These are phyloP conservation scores for Gallinago paraguaiae DNA, from an alignment of 2,113 vertebrate genomes.

Conservation along the genomic window DNA sequence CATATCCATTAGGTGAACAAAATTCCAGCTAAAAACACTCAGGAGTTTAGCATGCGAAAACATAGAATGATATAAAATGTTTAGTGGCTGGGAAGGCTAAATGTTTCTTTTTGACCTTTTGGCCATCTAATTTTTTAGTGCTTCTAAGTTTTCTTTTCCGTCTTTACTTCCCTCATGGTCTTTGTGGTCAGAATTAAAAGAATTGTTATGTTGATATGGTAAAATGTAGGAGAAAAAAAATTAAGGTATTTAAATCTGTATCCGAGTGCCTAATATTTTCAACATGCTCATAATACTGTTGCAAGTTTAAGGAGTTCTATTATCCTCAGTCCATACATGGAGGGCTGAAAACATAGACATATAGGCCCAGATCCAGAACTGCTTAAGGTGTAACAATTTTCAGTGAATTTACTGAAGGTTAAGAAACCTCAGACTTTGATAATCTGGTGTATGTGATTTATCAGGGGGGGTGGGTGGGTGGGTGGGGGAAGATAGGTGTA, in stretches of 20 bases:
- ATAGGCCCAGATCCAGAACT: neutral
- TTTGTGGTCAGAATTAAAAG: neutral
- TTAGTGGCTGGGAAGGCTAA: neutral
- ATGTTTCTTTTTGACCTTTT: neutral
- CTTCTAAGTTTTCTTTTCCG: neutral
- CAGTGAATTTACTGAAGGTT: neutral
- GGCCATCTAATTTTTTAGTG: neutral
- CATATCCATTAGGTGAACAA: neutral
- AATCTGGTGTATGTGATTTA: neutral
- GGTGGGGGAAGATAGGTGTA: neutral
- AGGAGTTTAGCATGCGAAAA: neutral
- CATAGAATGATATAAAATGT: neutral
- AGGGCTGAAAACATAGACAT: neutral
- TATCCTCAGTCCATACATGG: neutral
- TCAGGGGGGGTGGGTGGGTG: no score
- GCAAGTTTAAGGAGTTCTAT: rapidly evolving
- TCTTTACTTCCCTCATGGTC: neutral
- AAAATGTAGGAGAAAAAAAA: neutral
- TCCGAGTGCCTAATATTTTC: neutral
- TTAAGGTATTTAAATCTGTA: neutral
- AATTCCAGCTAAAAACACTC: neutral
- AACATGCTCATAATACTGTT: neutral
- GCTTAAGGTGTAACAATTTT: neutral
- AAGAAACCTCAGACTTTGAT: neutral
- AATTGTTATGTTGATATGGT: neutral